Evolutionary conservation across 2,113 vertebrate genomes (phyloP), one percentile per base, ranked within the genome.

Genomic region (Ornithorhynchus anatinus): DNA sequence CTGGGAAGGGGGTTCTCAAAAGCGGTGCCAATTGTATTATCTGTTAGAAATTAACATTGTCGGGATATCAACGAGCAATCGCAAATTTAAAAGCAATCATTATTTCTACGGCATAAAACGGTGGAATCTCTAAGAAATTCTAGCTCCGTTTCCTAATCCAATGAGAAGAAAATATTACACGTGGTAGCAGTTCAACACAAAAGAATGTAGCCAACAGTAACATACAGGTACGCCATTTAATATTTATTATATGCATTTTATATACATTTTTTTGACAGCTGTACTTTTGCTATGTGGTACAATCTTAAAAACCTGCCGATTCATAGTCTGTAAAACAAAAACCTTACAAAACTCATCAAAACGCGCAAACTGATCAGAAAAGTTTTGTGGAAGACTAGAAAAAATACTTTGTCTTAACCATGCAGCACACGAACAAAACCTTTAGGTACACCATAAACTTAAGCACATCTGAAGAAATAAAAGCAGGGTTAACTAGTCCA

Each of bases 171-270:
- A 82, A 65, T 79, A 88, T 89, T 89, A 90, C 82, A 91, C 80
- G 88, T 90, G 81, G 77, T 89, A 92, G 92, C 45, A 87, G 72
- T 89, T 90, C 74, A 92, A 92, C 87, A 91, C 76, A 92, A 92
- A 93, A 93, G 90, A 92, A 94, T 80, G 88, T 91, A 92, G 87
- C 80, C 88, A 93, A 92, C 86, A 89, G 88, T 93, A 91, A 91
- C 91, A 93, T 96, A 96, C 95, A 97, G 94, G 92, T 97, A 97
- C 97, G 97, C 95, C 96, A 96, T 98, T 98, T 97, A 96, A 95
- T 99, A 98, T 96, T 99, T 97, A 97, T 99, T 97, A 98, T 99
- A 99, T 96, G 97, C 95, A 99, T 99, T 98, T 98, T 99, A 98
- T 99, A 95, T 99, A 99, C 96, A 98, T 93, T 94, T 95, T 95